phyloP scores from a whole-genome alignment of 1,140 invertebrate genomes.

The Campodea augens region DNA sequence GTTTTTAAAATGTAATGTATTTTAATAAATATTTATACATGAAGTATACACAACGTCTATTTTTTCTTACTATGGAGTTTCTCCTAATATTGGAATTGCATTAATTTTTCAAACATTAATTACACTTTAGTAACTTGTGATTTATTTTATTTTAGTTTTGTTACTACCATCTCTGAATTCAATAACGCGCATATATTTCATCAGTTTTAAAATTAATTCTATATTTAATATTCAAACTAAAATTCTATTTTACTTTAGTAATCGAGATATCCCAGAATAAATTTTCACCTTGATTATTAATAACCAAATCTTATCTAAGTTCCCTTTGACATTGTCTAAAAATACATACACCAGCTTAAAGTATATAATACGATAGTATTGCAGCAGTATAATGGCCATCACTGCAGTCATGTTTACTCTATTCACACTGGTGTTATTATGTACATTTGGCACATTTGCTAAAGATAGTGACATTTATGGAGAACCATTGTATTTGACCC shows the following conservation, averaged over 20 bases:
- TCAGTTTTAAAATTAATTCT: not conserved
- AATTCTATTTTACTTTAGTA: no score
- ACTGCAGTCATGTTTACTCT: not conserved
- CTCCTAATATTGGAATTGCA: no score
- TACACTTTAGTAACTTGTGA: not conserved
- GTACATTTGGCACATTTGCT: constrained; percentile 17
- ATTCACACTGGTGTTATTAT: not conserved
- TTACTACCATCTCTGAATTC: not conserved
- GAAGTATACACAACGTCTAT: not conserved
- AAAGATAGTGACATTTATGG: no score
- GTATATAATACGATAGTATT: no score
- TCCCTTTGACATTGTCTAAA: not conserved
- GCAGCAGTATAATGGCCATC: no score
- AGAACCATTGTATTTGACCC: constrained; percentile 23
- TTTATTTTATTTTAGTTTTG: not conserved
- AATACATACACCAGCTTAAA: not conserved
- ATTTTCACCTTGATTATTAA: no score
- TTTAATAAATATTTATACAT: not conserved
- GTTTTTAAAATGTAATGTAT: constrained; percentile 11
- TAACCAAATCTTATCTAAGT: not conserved
- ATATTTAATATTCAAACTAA: not conserved
- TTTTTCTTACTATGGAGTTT: no score
- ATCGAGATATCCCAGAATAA: no score
- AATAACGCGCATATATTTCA: not conserved
- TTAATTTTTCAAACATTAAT: not conserved